Base-by-base conservation (phyloP, 2,797 vertebrate genomes). In the Cottoperca gobio region DNA sequence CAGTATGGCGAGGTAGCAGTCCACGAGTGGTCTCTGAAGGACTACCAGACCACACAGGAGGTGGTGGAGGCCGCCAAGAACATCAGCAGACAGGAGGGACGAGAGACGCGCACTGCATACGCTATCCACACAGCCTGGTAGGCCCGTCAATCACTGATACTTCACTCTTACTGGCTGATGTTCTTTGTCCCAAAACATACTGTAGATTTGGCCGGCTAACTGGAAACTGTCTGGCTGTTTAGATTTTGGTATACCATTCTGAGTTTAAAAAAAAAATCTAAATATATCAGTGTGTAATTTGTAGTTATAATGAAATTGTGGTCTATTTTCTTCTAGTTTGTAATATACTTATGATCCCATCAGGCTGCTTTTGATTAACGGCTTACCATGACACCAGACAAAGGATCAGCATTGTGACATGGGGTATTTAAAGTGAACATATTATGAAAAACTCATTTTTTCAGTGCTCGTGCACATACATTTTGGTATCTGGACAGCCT, bases 51-150 rank as follows among this genome's bases (percentile, higher is more conserved):
- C 0, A 96, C 95, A 21, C 85, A 93, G 79, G 92, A 96, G 50
- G 97, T 99, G 82, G 95, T 97, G 26, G 95, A 96, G 66, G 98
- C 98, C 0, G 98, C 97, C 61, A 95, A 93, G 89, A 98, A 97
- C 91, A 96, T 99, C 94, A 98, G 96, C 55, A 95, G 97, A 2
- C 95, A 96, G 86, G 97, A 98, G 89, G 97, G 98, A 7, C 90
- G 97, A 37, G 97, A 98, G 93, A 99, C 98, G 0, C 95, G 96
- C 76, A 99, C 97, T 0, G 97, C 97, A 0, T 88, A 95, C 13
- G 97, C 97, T 58, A 95, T 99, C 80, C 92, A 88, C 84, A 93
- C 87, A 78, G 97, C 96, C 7, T 98, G 98, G 98, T 99, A 95
- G 35, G 93, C 68, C 63, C 46, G 65, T 70, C 81, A 54, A 45